Conservation (phyloP, 2,113 vertebrate species). For the Podilymbus podiceps region DNA sequence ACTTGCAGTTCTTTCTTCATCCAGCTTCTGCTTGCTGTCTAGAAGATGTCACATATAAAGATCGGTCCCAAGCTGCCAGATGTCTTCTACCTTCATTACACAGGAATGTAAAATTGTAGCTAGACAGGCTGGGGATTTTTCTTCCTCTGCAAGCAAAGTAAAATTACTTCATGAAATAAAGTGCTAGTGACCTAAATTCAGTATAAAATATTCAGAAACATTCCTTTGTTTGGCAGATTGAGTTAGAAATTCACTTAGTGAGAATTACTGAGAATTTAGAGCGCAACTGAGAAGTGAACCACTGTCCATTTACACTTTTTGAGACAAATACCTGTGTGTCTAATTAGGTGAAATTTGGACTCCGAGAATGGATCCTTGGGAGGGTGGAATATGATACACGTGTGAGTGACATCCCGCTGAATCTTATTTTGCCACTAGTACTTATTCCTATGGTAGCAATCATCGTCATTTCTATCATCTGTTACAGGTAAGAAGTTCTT, state of each 20-base stretch:
- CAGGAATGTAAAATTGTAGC: neutral
- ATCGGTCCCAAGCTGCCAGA: neutral
- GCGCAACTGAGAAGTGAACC: neutral
- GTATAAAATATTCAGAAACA: neutral
- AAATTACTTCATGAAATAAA: neutral
- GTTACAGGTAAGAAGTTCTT: slow-evolving; percentile 85
- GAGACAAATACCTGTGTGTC: neutral
- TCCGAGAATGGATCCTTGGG: slow-evolving; percentile 85
- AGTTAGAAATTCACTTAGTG: neutral
- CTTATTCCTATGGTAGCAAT: slow-evolving; percentile 89
- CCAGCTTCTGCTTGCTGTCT: neutral
- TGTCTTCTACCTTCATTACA: neutral
- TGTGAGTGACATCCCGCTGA: slow-evolving; percentile 81
- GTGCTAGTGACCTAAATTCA: neutral
- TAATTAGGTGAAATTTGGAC: slow-evolving; percentile 89
- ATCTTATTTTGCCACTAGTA: slow-evolving; percentile 89
- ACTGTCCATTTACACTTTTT: neutral
- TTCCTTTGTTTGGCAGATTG: neutral
- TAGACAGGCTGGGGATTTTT: neutral
- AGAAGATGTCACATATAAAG: neutral
- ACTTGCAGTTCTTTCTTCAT: neutral
- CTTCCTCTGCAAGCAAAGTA: neutral
- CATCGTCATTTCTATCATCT: slow-evolving; percentile 87
- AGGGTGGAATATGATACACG: slow-evolving; percentile 85
- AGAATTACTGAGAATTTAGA: neutral